Evolutionary conservation across 2,113 vertebrate species (phyloP), one percentile per base, ranked within the genome.

Genomic region (Fregetta grallaria): DNA sequence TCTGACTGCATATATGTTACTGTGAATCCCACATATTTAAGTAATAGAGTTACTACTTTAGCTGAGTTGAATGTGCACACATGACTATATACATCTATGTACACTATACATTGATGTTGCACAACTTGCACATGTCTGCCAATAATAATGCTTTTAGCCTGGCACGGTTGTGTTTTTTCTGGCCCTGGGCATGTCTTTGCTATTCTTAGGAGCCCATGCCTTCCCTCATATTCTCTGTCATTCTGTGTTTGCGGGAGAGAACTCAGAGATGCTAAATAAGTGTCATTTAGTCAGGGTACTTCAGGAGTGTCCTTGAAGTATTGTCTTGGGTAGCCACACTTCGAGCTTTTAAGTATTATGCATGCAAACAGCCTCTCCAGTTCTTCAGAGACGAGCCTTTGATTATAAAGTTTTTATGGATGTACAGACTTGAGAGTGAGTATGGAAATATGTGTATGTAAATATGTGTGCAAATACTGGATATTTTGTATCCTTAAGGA

Each of bases 81-180:
- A 0, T 30, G 25, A 34, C 30, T 78, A 0, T 53, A 5, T 47
- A 44, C 6, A 22, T 55, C 15, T 26, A 1, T 26, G 16, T 62
- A 27, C 38, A 44, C 9, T 36, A 15, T 50, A 19, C 7, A 2
- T 3, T 58, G 34, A 3, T 36, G 4, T 5, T 75, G 23, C 13
- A 27, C 26, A 68, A 1, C 49, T 76, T 92, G 74, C 20, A 29
- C 12, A 1, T 12, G 4, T 59, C 36, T 88, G 40, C 42, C 25
- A n/a, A 3, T 76, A 53, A 42, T 21, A 49, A 49, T 73, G 27
- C 63, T 88, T 93, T 84, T 79, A 66, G 36, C 10, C 26, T 95
- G 49, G 34, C 27, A 5, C 58, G 16, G 4, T 18, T 73, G 18
- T 76, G 15, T n/a, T 50, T 74, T 45, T 70, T 21, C 36, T 74